Conservation (phyloP, 2,113 vertebrate genomes). For the Sinocyclocheilus grahami region DNA sequence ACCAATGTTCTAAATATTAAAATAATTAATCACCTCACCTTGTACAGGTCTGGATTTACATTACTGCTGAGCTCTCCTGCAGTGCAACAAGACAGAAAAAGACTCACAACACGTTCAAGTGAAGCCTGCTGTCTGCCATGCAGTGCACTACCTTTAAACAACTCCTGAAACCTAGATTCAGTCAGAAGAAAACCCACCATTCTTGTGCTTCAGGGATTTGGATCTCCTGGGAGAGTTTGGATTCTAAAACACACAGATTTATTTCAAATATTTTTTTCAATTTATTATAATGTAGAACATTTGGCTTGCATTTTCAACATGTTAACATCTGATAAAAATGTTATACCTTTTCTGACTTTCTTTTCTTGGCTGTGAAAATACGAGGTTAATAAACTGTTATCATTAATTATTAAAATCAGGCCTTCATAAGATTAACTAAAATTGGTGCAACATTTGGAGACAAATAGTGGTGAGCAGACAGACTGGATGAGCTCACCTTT, state of each 20-base stretch:
- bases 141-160: not conserved
- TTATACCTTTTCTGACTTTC: constrained; percentile 92
- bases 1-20: not conserved
- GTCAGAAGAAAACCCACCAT: constrained; percentile 79
- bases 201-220: constrained; percentile 96
- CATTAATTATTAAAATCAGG: not conserved
- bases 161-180: not conserved
- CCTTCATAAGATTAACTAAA: not conserved
- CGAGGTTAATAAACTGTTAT: not conserved
- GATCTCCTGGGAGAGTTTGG: constrained; percentile 94
- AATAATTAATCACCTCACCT: constrained; percentile 67
- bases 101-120: not conserved
- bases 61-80: constrained; percentile 80
- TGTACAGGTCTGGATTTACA: constrained; percentile 78
- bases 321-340: not conserved
- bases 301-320: not conserved
- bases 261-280: not conserved
- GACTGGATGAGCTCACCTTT: constrained; percentile 79
- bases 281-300: not conserved
- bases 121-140: not conserved
- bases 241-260: constrained; percentile 77
- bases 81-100: constrained; percentile 21
- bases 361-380: constrained; percentile 86
- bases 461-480: not conserved
- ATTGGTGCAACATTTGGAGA: not conserved